These are phyloP conservation scores for Hephaestus fuliginosus DNA, from an alignment of 2,797 vertebrate species.

Conservation along the genomic window DNA sequence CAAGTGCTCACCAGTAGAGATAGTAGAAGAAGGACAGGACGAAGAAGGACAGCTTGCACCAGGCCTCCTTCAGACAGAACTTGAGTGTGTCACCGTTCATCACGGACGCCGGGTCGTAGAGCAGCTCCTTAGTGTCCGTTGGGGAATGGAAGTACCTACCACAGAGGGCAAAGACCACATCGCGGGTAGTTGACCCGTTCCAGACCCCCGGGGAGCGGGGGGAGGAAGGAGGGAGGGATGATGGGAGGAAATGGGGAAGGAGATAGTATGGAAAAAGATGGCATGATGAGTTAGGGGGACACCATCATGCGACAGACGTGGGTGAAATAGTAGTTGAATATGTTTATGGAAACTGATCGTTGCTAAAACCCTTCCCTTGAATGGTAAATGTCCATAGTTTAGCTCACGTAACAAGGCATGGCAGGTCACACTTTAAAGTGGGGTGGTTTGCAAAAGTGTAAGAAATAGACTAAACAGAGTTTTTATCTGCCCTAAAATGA, in stretches of 20 bases:
- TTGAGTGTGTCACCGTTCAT: constrained; percentile 97
- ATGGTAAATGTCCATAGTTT: neutral
- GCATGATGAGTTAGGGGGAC: constrained; percentile 68
- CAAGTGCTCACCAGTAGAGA: constrained; percentile 94
- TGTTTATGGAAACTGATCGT: constrained; percentile 21
- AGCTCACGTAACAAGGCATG: neutral
- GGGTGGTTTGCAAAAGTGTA: no score
- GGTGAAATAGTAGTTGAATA: constrained; percentile 42
- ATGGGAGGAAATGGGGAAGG: constrained; percentile 48
- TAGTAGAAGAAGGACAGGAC: constrained; percentile 99
- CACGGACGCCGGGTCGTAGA: constrained; percentile 95
- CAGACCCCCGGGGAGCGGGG: constrained; percentile 37
- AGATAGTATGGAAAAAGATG: constrained; percentile 69
- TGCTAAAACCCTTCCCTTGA: constrained; percentile 10
- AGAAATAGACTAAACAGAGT: neutral
- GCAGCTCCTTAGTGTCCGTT: constrained; percentile 94
- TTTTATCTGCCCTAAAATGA: neutral
- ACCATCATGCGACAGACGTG: constrained; percentile 68
- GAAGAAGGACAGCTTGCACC: constrained; percentile 99
- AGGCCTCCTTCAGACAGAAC: constrained; percentile 98
- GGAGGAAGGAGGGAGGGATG: neutral
- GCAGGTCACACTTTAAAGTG: neutral
- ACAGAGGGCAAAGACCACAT: constrained; percentile 81
- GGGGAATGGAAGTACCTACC: constrained; percentile 98
- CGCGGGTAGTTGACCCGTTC: constrained; percentile 82